Percentiles rank a stretch among this genome's conserved stretches.
phyloP scores from a whole-genome alignment of 1,140 invertebrate species.

The Aplysia californica region DNA sequence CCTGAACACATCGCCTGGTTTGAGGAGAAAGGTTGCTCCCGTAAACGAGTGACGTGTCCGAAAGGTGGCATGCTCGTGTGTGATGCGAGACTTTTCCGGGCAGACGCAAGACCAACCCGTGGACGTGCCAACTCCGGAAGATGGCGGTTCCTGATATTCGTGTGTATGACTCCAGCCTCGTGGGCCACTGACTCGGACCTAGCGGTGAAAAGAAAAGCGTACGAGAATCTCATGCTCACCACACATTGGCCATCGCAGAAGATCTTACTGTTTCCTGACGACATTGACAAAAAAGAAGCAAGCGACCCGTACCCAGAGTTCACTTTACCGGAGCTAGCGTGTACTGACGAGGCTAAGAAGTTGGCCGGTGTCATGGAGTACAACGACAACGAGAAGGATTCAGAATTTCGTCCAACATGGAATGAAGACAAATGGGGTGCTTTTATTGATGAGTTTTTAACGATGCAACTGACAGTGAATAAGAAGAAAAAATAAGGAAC shows the following conservation, averaged over 20 bases:
- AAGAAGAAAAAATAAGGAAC: too few relatives aligned
- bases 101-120: slow-evolving; percentile 37
- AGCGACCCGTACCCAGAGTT: too few relatives aligned
- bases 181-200: slow-evolving; percentile 41
- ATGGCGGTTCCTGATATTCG: slow-evolving; percentile 47
- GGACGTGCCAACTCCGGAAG: slow-evolving; percentile 40
- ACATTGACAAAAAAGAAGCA: too few relatives aligned
- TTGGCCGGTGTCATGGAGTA: too few relatives aligned
- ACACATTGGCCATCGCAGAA: slow-evolving; percentile 48
- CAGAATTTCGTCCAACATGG: not conserved
- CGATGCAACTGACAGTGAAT: too few relatives aligned
- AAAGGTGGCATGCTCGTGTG: slow-evolving; percentile 46
- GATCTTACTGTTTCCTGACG: slow-evolving; percentile 30
- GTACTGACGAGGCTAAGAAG: too few relatives aligned
- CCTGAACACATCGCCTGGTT: slow-evolving; percentile 39
- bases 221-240: slow-evolving; percentile 38
- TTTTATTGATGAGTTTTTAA: not conserved
- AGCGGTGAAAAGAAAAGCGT: slow-evolving; percentile 37
- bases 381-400: too few relatives aligned
- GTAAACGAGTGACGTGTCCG: slow-evolving; percentile 40
- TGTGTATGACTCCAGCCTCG: slow-evolving; percentile 44
- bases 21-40: slow-evolving; percentile 29
- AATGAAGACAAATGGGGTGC: not conserved
- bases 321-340: too few relatives aligned
- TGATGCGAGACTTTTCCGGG: slow-evolving; percentile 46